Evolutionary conservation across 2,888 invertebrate genomes (phyloP).

Genomic region (Frankliniella intonsa): DNA sequence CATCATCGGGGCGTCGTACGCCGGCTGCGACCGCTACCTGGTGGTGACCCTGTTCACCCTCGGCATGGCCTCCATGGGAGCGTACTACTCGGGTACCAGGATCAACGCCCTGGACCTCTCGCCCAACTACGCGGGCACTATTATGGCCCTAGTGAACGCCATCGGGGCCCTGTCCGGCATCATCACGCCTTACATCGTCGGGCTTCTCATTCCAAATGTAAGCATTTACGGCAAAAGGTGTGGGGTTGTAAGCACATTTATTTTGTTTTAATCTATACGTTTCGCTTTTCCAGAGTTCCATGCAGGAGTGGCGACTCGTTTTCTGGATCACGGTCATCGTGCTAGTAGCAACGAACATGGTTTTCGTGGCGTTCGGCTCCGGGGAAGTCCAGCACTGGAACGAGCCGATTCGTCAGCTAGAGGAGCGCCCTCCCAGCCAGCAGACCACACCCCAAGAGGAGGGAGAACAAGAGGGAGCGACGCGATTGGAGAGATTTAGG

Average conservation of each 20-base stretch:
- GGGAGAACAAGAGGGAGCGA: background rate
- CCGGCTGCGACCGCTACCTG: constrained; percentile 56
- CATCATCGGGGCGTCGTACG: constrained; percentile 40
- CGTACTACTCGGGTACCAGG: constrained; percentile 66
- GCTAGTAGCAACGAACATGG: constrained; percentile 60
- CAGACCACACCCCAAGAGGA: background rate
- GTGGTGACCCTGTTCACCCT: constrained; percentile 61
- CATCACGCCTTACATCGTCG: constrained; percentile 57
- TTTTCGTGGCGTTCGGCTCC: constrained; percentile 65
- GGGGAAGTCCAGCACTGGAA: constrained; percentile 75
- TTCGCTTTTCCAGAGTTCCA: constrained; percentile 38
- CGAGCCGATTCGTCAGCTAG: constrained; percentile 43
- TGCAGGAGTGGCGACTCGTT: constrained; percentile 68
- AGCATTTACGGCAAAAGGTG: constrained; percentile 34
- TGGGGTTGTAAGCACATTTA: background rate
- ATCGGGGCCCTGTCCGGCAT: constrained; percentile 60
- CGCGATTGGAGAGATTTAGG: background rate
- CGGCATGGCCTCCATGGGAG: constrained; percentile 65
- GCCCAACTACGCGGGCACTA: constrained; percentile 61
- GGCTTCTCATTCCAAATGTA: constrained; percentile 55
- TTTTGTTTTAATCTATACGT: background rate
- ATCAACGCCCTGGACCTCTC: constrained; percentile 63
- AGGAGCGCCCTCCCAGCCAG: background rate
- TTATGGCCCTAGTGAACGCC: constrained; percentile 61
- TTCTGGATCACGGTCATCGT: constrained; percentile 76